Evolutionary conservation across 2,888 invertebrate genomes (phyloP), one percentile per base, ranked within the genome.

Genomic region (Eupeodes latifasciatus): DNA sequence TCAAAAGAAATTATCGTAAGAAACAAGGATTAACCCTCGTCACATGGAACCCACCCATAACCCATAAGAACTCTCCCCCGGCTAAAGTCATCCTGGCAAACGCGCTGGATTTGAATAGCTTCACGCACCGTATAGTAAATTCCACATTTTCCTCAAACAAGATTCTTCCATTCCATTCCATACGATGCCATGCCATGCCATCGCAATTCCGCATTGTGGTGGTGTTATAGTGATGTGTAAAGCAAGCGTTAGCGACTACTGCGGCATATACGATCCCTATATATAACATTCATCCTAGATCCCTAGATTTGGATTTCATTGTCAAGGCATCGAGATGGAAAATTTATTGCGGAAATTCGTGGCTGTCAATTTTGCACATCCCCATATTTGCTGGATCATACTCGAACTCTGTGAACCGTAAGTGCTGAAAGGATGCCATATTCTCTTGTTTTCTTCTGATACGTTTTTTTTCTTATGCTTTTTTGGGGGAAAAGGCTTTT

Each of bases 341-440:
- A 78, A 87, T 87, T 87, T 87, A 87, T 87, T 80, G 79, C 76
- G 44, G 57, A 80, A 87, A 83, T 72, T 87, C 84, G 84, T 84
- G 80, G 72, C 76, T 84, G 87, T 83, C 87, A 87, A 67, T 72
- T 83, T 76, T 83, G 66, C 47, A 75, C 59, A 75, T 49, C 71
- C 59, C 64, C 57, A 62, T 53, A 69, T 53, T 34, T 49, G 47
- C 14, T 40, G 49, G 49, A 44, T 72, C 47, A n/a, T 36, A 51
- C n/a, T 72, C 47, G 12, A 19, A 51, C n/a, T 14, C 19, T 5
- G 34, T 67, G 27, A 47, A 27, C 40, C 19, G 59, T 27, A 59
- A 57, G 55, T 61, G 55, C 59, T 71, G 69, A 79, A 51, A 16
- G 57, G 62, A 59, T 51, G 47, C 66, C 62, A 19, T 11, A 55